Conservation (phyloP, 2,888 invertebrate species). For the Oscheius sp. region DNA sequence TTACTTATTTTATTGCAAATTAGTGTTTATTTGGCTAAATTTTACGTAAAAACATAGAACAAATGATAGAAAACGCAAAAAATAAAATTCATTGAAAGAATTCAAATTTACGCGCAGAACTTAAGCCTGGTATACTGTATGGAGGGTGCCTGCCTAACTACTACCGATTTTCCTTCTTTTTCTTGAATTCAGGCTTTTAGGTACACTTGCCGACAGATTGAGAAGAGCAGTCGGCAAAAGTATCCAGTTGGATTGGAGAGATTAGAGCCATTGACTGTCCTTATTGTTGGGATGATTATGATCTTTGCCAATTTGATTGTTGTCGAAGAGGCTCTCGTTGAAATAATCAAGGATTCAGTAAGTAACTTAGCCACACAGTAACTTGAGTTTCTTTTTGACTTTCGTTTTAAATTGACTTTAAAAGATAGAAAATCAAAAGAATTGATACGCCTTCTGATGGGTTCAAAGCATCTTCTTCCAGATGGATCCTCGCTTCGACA, state of each 20-base stretch:
- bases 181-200: neutral
- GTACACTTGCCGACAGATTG: conserved; percentile 58
- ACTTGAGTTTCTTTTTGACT: no score
- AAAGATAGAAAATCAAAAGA: neutral
- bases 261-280: conserved; percentile 71
- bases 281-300: conserved; percentile 72
- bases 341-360: conserved; percentile 57
- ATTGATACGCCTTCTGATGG: no score
- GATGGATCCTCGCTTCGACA: conserved; percentile 50
- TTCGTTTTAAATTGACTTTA: neutral
- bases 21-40: no score
- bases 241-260: conserved; percentile 72
- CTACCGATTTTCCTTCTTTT: neutral
- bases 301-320: conserved; percentile 67
- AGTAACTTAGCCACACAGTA: no score
- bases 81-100: no score
- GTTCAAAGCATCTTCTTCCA: neutral
- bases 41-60: no score
- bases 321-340: conserved; percentile 71
- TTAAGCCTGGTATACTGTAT: no score
- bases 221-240: conserved; percentile 69
- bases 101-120: no score
- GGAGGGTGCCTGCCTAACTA: no score
- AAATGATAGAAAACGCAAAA: no score
- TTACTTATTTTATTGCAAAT: no score